Conservation (phyloP, 2,888 invertebrate genomes). For the Temnothorax rugatulus region DNA sequence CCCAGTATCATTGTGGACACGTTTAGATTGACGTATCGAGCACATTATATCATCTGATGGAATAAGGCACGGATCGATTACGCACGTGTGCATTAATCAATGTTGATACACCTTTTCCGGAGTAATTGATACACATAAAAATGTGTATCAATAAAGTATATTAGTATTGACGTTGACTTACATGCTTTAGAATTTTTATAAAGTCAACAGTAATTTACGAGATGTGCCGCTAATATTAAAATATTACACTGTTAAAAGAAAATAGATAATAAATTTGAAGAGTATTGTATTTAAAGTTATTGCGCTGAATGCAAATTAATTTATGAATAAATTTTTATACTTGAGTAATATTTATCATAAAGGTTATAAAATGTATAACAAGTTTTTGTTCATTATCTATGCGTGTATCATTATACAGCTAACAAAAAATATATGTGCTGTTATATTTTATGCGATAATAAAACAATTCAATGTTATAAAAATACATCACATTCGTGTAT, state of each 20-base stretch:
- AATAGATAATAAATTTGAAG: not conserved
- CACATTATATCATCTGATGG: slow-evolving; percentile 21
- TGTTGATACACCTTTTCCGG: slow-evolving; percentile 18
- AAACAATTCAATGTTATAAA: not conserved
- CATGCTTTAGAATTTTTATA: not conserved
- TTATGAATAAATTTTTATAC: not conserved
- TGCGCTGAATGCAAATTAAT: not conserved
- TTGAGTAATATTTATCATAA: not conserved
- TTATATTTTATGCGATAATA: not conserved
- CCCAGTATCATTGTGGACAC: slow-evolving; percentile 14
- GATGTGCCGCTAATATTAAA: not conserved
- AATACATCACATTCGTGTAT: not conserved
- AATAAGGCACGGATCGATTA: slow-evolving; percentile 28
- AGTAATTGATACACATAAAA: not conserved
- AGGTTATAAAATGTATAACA: not conserved
- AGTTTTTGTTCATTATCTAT: not conserved
- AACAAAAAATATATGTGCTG: not conserved
- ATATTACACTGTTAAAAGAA: not conserved
- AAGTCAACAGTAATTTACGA: not conserved
- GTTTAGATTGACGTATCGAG: slow-evolving; percentile 34
- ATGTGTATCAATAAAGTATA: not conserved
- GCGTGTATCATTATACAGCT: not conserved
- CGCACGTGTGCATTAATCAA: slow-evolving; percentile 32
- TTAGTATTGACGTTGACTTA: slow-evolving; percentile 2
- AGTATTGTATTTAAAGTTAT: not conserved